Conservation (phyloP, 2,113 vertebrate species). For the Tenrec ecaudatus region DNA sequence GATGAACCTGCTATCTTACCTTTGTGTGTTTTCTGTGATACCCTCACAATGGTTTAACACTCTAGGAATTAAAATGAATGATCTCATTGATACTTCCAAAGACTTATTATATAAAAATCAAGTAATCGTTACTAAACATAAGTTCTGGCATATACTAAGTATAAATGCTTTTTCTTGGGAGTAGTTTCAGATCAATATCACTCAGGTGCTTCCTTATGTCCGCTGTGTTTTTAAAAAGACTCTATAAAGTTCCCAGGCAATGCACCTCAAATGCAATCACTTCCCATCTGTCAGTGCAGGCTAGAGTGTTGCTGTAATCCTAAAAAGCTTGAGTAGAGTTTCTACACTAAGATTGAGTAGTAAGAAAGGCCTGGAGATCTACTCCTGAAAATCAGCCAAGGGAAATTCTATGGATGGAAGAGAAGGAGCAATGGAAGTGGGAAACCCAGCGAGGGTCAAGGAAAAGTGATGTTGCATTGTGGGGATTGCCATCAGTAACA, state of each 20-base stretch:
- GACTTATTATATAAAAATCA: background rate
- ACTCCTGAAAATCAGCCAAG: background rate
- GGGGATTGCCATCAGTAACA: too few species aligned
- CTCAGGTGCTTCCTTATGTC: background rate
- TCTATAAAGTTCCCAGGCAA: background rate
- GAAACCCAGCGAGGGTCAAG: too few species aligned
- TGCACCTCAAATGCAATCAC: background rate
- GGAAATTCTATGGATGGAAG: background rate
- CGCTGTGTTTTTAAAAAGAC: background rate
- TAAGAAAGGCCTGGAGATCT: background rate
- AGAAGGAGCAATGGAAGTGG: too few species aligned
- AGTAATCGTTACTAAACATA: background rate
- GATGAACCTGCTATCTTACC: background rate
- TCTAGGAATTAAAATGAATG: background rate
- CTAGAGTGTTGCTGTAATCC: background rate
- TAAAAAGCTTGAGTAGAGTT: background rate
- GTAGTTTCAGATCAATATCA: background rate
- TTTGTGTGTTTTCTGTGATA: constrained; percentile 9
- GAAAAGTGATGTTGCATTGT: too few species aligned
- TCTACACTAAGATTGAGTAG: background rate
- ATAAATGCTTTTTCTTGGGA: background rate
- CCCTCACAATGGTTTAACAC: background rate
- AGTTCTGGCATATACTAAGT: background rate
- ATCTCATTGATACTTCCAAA: too few species aligned
- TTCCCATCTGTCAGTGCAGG: background rate